Evolutionary conservation across 2,888 invertebrate genomes (phyloP).

Genomic region (Noctua janthe): DNA sequence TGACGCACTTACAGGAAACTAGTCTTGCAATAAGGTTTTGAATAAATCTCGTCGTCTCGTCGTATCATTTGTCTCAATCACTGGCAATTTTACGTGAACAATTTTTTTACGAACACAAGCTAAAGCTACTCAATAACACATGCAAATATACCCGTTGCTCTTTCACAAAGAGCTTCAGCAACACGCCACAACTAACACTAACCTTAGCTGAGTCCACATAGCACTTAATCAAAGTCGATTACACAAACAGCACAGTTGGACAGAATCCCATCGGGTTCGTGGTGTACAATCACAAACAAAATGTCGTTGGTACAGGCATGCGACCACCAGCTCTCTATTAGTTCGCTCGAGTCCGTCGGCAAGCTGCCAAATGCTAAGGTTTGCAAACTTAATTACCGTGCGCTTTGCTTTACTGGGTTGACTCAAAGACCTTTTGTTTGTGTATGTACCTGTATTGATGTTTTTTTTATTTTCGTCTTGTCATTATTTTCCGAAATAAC

Average conservation of each 20-base stretch:
- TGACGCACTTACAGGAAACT: not conserved
- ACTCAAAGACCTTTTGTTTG: slow-evolving; percentile 49
- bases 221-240: slow-evolving; percentile 68
- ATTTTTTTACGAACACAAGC: not conserved
- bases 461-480: slow-evolving; percentile 17
- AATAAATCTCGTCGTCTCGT: not conserved
- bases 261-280: slow-evolving; percentile 52
- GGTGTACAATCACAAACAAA: slow-evolving; percentile 63
- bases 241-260: slow-evolving; percentile 59
- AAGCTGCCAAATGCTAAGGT: slow-evolving; percentile 71
- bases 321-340: slow-evolving; percentile 60
- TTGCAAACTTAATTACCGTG: slow-evolving; percentile 72
- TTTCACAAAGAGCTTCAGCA: slow-evolving; percentile 2
- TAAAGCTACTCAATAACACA: not conserved
- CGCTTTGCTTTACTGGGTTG: slow-evolving; percentile 51
- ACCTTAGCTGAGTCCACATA: slow-evolving; percentile 37
- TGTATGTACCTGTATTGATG: not conserved
- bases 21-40: not conserved
- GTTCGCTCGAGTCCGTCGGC: slow-evolving; percentile 63
- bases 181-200: slow-evolving; percentile 15
- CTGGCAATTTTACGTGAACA: not conserved
- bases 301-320: slow-evolving; percentile 56
- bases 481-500: not conserved
- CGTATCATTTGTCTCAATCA: not conserved
- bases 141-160: not conserved